A percentile compares a stretch with the other conserved stretches of the same genome.
Conservation (phyloP, 2,888 invertebrate species). For the Volucella inanis region DNA sequence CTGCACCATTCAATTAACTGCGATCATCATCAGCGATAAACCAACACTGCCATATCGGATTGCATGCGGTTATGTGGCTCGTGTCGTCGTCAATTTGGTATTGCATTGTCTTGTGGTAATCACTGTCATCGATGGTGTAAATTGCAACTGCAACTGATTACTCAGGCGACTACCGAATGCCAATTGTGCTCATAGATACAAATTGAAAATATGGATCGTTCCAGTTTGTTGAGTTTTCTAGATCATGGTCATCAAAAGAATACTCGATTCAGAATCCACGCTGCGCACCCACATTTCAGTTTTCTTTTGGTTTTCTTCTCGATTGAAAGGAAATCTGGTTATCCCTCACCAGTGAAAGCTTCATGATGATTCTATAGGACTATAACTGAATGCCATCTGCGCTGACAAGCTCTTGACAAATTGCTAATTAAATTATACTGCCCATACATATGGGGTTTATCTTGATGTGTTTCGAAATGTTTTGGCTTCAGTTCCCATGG, state of each 20-base stretch:
- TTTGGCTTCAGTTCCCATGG: conserved; percentile 23
- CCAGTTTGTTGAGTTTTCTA: conserved; percentile 5
- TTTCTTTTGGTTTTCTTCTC: not conserved
- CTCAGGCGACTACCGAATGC: conserved; percentile 29
- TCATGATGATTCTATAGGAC: conserved; percentile 8
- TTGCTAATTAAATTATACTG: conserved; percentile 21
- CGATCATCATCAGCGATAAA: conserved; percentile 50
- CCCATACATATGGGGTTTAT: conserved; percentile 47
- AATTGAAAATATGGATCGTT: not conserved
- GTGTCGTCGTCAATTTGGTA: conserved; percentile 22
- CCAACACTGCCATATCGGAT: conserved; percentile 38
- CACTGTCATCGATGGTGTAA: conserved; percentile 43
- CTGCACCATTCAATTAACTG: conserved; percentile 22
- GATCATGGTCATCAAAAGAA: conserved; percentile 8
- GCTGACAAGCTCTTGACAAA: conserved; percentile 16
- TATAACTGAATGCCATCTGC: not conserved
- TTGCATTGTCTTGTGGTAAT: conserved; percentile 20
- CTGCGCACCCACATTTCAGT: not conserved
- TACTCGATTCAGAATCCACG: not conserved
- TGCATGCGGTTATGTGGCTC: conserved; percentile 34
- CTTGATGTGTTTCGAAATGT: conserved; percentile 52
- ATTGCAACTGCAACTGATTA: conserved; percentile 53
- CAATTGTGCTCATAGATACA: not conserved
- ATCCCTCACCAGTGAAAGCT: not conserved
- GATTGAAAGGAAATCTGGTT: no score